Conservation (phyloP, 2,888 invertebrate species). For the Synergus itoensis region DNA sequence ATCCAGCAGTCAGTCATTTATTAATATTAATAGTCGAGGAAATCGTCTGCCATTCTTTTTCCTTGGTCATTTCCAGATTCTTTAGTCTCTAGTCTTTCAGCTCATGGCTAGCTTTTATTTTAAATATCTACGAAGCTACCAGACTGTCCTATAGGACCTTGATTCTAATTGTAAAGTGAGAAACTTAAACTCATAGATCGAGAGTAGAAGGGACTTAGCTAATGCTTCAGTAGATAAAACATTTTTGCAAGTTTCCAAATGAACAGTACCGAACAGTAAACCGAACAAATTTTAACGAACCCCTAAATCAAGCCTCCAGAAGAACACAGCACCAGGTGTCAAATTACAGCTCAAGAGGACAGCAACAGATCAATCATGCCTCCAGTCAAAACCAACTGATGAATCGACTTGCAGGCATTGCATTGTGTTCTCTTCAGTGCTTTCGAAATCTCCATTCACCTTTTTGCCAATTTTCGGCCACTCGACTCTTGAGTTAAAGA, state of each 20-base stretch:
- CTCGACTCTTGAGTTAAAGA: conserved; percentile 32
- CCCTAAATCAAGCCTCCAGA: background rate
- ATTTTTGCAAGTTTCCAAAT: background rate
- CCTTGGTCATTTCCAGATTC: conserved; percentile 41
- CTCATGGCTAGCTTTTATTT: background rate
- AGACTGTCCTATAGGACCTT: background rate
- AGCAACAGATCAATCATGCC: conserved; percentile 8
- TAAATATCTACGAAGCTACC: background rate
- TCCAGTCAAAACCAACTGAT: background rate
- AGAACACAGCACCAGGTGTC: background rate
- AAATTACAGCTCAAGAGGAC: background rate
- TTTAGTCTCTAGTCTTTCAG: background rate
- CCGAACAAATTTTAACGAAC: background rate
- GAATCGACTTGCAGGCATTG: background rate
- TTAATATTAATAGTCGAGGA: conserved; percentile 57
- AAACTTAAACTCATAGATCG: background rate
- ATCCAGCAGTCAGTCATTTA: conserved; percentile 57
- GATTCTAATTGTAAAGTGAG: background rate
- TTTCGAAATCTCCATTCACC: background rate
- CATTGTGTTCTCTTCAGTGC: conserved; percentile 10
- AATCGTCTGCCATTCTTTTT: conserved; percentile 55
- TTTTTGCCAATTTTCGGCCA: conserved; percentile 29
- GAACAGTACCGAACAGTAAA: background rate
- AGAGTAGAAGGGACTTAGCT: background rate
- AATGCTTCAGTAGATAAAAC: background rate